Base-by-base conservation (phyloP, 2,888 invertebrate genomes). In the Hypselothyrea guttata region DNA sequence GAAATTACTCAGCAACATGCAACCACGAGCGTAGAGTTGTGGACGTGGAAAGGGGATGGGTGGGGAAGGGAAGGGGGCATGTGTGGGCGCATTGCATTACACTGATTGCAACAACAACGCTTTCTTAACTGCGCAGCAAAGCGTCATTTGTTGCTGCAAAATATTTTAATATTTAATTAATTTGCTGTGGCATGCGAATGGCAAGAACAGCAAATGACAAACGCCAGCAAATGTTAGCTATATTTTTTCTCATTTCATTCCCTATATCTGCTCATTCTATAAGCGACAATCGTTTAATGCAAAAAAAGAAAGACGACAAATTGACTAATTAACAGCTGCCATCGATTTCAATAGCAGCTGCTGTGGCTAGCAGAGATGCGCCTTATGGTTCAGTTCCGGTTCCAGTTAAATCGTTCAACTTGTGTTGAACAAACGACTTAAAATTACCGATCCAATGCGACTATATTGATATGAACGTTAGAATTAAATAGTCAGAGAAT, bases 1-100 rank as follows among this genome's bases (percentile, higher is more conserved):
- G 47, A 75, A 84, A 82, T 76, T 66, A 62, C 55, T 51, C 37
- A 38, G 45, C 57, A 57, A 71, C 85, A 83, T 76, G 85, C 85
- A 78, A 84, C 47, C 42, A 46, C 22, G 45, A 28, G 47, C 34
- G 30, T 30, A 40, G 41, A 44, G 44, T 47, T 52, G 30, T 27
- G 22, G 33, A 27, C 34, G 51, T 56, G 42, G 22, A 51, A 38
- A 12, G 33, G 12, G 37, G 35, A 33, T 37, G 28, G 27, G 31
- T 2, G 27, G 38, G n/a, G n/a, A n/a, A 34, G 34, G 12, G 5
- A 22, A 42, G 33, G 53, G 15, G 37, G 11, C n/a, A 44, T 33
- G 22, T 51, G 58, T 34, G 38, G 40, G 63, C 15, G 44, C 52
- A 51, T 31, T 34, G 28, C 35, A 41, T 44, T 44, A 13, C 34